A percentile compares a stretch with the other conserved stretches of the same genome.
These are phyloP conservation scores for Rhombomys opimus DNA, from an alignment of 2,113 vertebrate genomes.

Conservation along the genomic window DNA sequence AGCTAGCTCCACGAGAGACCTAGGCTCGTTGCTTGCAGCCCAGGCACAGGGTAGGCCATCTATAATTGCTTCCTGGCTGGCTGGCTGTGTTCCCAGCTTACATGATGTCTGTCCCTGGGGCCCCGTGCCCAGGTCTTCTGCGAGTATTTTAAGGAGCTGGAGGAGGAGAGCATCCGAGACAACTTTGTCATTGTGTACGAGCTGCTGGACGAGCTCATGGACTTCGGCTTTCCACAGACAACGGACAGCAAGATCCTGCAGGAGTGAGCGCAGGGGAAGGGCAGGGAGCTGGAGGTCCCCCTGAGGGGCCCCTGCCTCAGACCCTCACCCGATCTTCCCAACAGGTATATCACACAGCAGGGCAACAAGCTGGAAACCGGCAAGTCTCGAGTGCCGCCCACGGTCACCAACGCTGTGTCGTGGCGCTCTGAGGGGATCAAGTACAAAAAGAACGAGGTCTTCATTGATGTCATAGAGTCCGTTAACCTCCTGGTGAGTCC, in stretches of 20 bases:
- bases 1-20: too few relatives aligned
- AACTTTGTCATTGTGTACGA: conserved; percentile 97
- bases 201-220: conserved; percentile 97
- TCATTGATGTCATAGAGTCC: conserved; percentile 96
- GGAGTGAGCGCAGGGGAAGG: conserved; percentile 88
- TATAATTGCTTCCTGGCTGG: background rate
- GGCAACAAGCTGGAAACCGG: conserved; percentile 93
- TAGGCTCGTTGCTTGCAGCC: background rate
- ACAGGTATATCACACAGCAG: conserved; percentile 96
- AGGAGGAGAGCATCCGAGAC: conserved; percentile 97
- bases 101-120: background rate
- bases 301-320: background rate
- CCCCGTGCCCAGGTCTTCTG: conserved; percentile 91
- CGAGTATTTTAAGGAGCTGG: conserved; percentile 97
- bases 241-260: conserved; percentile 98
- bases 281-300: background rate
- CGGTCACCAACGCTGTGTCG: conserved; percentile 96
- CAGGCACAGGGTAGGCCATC: background rate
- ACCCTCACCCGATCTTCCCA: background rate
- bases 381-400: conserved; percentile 92
- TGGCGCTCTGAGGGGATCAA: conserved; percentile 97
- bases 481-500: conserved; percentile 94
- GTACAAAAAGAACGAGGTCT: conserved; percentile 98
- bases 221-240: conserved; percentile 97
- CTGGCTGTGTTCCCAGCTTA: background rate